These are phyloP conservation scores for Tapirus terrestris DNA, from an alignment of 2,113 vertebrate species.

Conservation along the genomic window DNA sequence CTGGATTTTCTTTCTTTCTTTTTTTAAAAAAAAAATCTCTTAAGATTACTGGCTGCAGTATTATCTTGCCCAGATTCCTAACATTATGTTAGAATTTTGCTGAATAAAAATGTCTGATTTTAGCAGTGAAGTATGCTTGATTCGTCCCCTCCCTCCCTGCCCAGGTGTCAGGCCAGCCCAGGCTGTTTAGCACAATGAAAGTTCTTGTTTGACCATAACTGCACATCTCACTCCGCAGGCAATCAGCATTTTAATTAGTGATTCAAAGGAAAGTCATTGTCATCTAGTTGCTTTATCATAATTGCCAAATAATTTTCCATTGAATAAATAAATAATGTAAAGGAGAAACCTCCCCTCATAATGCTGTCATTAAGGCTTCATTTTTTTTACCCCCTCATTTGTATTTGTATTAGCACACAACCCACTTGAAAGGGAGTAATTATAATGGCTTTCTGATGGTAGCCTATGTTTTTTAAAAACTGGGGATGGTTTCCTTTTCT, in stretches of 20 bases:
- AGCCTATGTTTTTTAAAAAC: conserved; percentile 78
- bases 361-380: conserved; percentile 88
- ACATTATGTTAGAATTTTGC: conserved; percentile 61
- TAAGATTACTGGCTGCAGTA: conserved; percentile 66
- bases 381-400: conserved; percentile 84
- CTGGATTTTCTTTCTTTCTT: not conserved
- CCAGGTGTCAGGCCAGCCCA: conserved; percentile 89
- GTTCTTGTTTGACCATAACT: conserved; percentile 90
- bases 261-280: conserved; percentile 92
- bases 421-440: conserved; percentile 86
- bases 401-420: conserved; percentile 87
- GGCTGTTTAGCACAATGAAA: conserved; percentile 88
- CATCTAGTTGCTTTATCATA: conserved; percentile 90
- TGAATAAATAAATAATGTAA: conserved; percentile 91
- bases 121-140: conserved; percentile 82
- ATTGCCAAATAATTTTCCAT: conserved; percentile 92
- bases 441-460: conserved; percentile 85
- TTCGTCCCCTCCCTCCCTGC: conserved; percentile 81
- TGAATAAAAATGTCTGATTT: conserved; percentile 84
- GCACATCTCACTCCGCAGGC: conserved; percentile 90
- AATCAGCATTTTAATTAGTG: conserved; percentile 93
- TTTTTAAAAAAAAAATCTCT: conserved; percentile 75
- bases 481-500: conserved; percentile 83
- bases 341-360: conserved; percentile 88
- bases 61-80: conserved; percentile 82